Base-by-base conservation (phyloP, 2,888 invertebrate genomes). In the Epinotia bilunana region DNA sequence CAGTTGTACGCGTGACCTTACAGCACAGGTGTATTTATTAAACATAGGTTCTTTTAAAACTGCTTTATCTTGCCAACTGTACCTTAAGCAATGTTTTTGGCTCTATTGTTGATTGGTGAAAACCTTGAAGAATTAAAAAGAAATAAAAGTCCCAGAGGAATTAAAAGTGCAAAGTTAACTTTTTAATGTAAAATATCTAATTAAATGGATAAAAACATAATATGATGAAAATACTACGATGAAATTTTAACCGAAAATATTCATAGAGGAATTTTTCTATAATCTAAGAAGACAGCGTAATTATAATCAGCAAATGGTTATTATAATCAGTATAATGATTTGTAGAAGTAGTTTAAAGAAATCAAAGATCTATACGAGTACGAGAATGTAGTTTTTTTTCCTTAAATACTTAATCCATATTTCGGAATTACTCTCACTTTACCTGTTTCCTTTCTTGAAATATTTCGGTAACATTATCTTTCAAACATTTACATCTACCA, bases 1-100 rank as follows among this genome's bases (percentile, higher is more conserved):
- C 39, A 70, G 60, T 69, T 74, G 73, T 62, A 61, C 33, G 70
- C 58, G 63, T 58, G 74, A 53, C 74, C 74, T 74, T 74, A 70
- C 70, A 64, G n/a, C 63, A n/a, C 49, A 63, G 69, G 53, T 70
- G 70, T 70, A 70, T 74, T 70, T 49, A 70, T 70, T 74, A 28
- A 74, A 53, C 60, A 69, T 69, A 23, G 23, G 39, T 13, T 18
- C 33, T 61, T 53, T 13, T 49, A 6, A 16, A 43, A 12, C 20
- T 28, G 46, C 3, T 16, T 49, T 49, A 64, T 53, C 46, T 23
- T 62, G 2, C 7, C n/a, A 2, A 62, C 5, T n/a, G 1, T 11
- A 62, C 39, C 16, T 3, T 11, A 5, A 39, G 18, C 39, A n/a
- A 39, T 61, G n/a, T 16, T 33, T 33, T 61, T 16, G 12, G 46